Evolutionary conservation across 2,797 vertebrate genomes (phyloP), one percentile per base, ranked within the genome.

Genomic region (Scyliorhinus canicula): DNA sequence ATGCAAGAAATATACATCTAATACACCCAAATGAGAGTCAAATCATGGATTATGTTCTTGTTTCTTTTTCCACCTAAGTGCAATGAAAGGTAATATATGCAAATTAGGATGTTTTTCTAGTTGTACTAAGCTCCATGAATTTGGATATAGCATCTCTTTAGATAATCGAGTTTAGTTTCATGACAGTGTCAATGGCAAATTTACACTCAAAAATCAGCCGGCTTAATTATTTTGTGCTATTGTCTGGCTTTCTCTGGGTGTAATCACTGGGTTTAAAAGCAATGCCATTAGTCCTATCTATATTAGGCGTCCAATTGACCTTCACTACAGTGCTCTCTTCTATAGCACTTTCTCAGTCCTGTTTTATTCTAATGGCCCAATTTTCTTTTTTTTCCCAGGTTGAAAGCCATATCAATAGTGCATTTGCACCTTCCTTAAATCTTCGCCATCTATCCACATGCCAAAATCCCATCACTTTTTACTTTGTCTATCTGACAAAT

Each of bases 131-230:
- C n/a, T 65, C 60, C 63, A 50, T 88, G 88, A 91, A 91, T 91
- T 91, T 91, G 60, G 57, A 65, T 91, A 9, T 35, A 91, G 63
- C 16, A 57, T 40, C 86, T 60, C 60, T 91, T 91, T 5, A 65
- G 88, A 65, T 65, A 91, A 65, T 91, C 57, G 21, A 44, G 60
- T 91, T 91, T 40, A 91, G 60, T 91, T 60, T 91, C 47, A 65
- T 65, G 40, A 91, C 21, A 28, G 88, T 91, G 88, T 91, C 88
- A 65, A 21, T 91, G 57, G 60, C 57, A 65, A 91, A 91, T 91
- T 91, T 65, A 91, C 19, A 65, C 88, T 44, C 63, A 44, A 19
- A 91, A 65, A 44, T 63, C 60, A 91, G 60, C 88, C 88, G 14
- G 7, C 7, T 40, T 60, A 57, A 88, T 88, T 57, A 88, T 88